Evolutionary conservation across 2,797 vertebrate species (phyloP).

Genomic region (Myripristis jacobus): DNA sequence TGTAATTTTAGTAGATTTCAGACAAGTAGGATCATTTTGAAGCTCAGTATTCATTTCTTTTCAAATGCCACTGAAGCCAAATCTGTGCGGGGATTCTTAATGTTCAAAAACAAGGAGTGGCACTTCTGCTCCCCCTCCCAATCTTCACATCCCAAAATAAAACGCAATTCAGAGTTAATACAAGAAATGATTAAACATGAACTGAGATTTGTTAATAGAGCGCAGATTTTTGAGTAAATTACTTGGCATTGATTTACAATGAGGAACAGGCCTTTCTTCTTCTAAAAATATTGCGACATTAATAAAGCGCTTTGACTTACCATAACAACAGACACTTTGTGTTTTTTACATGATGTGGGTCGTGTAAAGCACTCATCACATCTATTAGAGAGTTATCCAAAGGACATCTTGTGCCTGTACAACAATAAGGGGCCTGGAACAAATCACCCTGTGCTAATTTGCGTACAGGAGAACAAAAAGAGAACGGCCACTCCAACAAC

Average conservation of each 20-base stretch:
- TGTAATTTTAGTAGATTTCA: neutral
- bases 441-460: constrained; percentile 24
- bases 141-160: no score
- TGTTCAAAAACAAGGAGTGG: no score
- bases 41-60: neutral
- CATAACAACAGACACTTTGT: neutral
- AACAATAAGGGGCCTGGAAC: constrained; percentile 45
- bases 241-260: neutral
- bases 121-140: no score
- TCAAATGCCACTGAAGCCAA: neutral
- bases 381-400: neutral
- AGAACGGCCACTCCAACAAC: constrained; percentile 13
- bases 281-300: neutral
- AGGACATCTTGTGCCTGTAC: constrained; percentile 7
- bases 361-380: constrained; percentile 40
- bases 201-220: neutral
- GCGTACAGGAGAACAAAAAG: constrained; percentile 22
- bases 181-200: neutral
- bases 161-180: no score
- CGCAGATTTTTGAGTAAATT: neutral
- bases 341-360: neutral
- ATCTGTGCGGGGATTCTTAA: no score
- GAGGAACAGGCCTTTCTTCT: neutral
- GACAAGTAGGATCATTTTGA: neutral
- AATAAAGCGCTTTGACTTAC: constrained; percentile 1